Percentiles rank a stretch among this genome's conserved stretches.
phyloP scores from a whole-genome alignment of 2,113 vertebrate species.

The Xerus inauris region DNA sequence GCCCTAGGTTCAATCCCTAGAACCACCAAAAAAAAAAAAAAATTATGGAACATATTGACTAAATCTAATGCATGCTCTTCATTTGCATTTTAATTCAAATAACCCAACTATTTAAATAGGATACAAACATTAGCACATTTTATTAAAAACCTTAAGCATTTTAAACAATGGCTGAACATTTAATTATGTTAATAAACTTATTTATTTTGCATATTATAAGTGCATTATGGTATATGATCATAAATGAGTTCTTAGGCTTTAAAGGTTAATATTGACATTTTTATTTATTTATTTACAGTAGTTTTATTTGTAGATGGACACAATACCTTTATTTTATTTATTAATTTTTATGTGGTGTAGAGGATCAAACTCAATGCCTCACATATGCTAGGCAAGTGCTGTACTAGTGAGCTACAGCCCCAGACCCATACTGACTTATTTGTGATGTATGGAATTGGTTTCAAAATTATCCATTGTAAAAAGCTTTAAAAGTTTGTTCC shows the following conservation, averaged over 20 bases:
- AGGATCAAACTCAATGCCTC: too few relatives aligned
- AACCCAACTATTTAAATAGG: not conserved
- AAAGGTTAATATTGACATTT: not conserved
- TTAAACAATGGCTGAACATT: not conserved
- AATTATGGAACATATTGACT: not conserved
- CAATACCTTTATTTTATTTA: too few relatives aligned
- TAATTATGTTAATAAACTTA: not conserved
- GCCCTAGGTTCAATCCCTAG: too few relatives aligned
- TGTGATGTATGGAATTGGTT: not conserved
- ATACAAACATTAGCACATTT: not conserved
- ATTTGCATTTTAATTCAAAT: not conserved
- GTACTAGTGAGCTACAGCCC: too few relatives aligned
- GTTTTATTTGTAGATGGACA: too few relatives aligned
- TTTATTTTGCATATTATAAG: not conserved
- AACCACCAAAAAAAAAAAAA: too few relatives aligned
- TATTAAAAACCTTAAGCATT: not conserved
- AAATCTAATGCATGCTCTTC: not conserved
- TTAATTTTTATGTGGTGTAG: too few relatives aligned
- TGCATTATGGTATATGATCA: not conserved
- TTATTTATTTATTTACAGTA: not conserved
- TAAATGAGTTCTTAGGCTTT: not conserved
- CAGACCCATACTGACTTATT: not conserved
- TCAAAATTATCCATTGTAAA: slow-evolving; percentile 20
- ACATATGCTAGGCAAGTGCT: too few relatives aligned
- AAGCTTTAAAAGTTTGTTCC: not conserved